Base-by-base conservation (phyloP, 2,888 invertebrate species). In the Drosophila neotestacea region DNA sequence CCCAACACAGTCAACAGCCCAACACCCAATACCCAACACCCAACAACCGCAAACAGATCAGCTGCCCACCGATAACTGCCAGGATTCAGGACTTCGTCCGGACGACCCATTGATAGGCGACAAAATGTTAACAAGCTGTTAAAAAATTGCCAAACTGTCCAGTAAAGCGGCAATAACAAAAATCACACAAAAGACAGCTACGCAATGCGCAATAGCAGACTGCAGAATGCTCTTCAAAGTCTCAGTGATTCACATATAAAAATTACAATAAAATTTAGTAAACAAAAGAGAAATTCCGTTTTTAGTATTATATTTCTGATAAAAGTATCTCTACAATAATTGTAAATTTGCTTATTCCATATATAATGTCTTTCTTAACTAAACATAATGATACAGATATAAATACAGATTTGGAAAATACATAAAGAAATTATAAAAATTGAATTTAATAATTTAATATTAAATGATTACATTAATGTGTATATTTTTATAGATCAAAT, bases 91-190 rank as follows among this genome's bases (percentile, higher is more conserved):
- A 39, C 65, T 46, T 34, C 39, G 34, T 44, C 36, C 58, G 39
- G 28, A 38, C 50, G 55, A 44, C 36, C 44, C 86, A 79, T 77
- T 79, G 83, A 85, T 77, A 80, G 81, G 75, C 88, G 86, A 76
- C 88, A 88, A 85, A 86, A 83, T 88, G 88, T 85, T 86, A 85
- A 85, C 88, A 88, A 83, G 85, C 88, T 86, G 88, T 86, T 86
- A 79, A 86, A 84, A 86, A 81, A 81, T 75, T 59, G 62, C 46
- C 66, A 76, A 70, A 67, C 76, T 75, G 76, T 46, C 56, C 71
- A 63, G 55, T 56, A 47, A 63, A 48, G 54, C 56, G 63, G 56
- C 48, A 48, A 63, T 56, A 63, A 54, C 63, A 65, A 64, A 47
- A 70, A 59, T 55, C 56, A 46, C 63, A 65, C 72, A 66, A 36